Conservation (phyloP, 2,797 vertebrate species). For the Florisuga fusca region DNA sequence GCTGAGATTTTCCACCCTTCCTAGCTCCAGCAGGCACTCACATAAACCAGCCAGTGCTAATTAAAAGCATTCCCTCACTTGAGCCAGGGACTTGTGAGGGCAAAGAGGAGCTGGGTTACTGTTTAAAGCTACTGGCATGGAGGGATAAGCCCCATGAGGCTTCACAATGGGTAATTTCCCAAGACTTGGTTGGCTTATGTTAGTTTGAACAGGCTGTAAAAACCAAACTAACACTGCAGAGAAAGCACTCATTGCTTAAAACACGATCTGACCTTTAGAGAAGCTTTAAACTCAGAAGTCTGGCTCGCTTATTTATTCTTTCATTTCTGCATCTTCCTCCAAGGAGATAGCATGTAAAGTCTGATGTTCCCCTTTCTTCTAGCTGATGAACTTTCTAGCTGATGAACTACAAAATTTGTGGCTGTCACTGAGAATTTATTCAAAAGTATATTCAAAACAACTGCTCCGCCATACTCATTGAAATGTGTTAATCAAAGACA, state of each 20-base stretch:
- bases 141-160: slow-evolving; percentile 30
- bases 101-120: background rate
- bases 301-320: background rate
- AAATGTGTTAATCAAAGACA: slow-evolving; percentile 31
- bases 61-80: slow-evolving; percentile 53
- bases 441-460: slow-evolving; percentile 28
- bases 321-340: slow-evolving; percentile 32
- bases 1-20: slow-evolving; percentile 50
- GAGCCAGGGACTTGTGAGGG: background rate
- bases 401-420: slow-evolving; percentile 5
- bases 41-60: background rate
- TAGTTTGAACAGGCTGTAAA: slow-evolving; percentile 12
- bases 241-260: slow-evolving; percentile 38
- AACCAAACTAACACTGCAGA: slow-evolving; percentile 37
- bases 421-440: slow-evolving; percentile 22
- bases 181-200: slow-evolving; percentile 30
- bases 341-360: background rate
- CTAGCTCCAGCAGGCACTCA: background rate
- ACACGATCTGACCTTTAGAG: slow-evolving; percentile 34
- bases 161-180: slow-evolving; percentile 14
- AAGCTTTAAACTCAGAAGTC: slow-evolving; percentile 30
- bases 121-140: slow-evolving; percentile 48
- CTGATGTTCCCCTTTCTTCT: background rate
- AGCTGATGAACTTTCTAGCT: background rate
- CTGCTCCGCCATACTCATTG: background rate